These are phyloP conservation scores for Gorsachius goisagi DNA, from an alignment of 2,113 vertebrate genomes.

Conservation along the genomic window DNA sequence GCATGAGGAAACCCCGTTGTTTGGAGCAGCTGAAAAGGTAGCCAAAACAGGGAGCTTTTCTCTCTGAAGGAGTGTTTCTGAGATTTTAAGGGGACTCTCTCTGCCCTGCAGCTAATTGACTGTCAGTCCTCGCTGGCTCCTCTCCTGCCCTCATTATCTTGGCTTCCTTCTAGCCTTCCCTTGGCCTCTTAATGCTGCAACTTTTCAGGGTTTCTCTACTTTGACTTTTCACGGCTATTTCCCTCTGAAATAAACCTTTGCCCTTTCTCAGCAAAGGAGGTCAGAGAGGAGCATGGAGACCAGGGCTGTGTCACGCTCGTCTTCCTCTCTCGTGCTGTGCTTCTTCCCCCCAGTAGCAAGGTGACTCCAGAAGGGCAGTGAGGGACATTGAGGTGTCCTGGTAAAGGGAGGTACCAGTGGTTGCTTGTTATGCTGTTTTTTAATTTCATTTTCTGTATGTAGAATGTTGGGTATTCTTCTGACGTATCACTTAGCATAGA, in stretches of 20 bases:
- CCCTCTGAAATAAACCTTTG: not conserved
- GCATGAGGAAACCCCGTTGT: not conserved
- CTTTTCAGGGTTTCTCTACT: not conserved
- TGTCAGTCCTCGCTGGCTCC: not conserved
- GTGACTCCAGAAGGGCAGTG: not conserved
- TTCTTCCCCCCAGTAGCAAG: not conserved
- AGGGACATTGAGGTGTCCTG: not conserved
- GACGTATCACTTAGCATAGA: not conserved
- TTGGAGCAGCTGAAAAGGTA: not conserved
- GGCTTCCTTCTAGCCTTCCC: not conserved
- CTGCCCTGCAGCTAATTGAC: not conserved
- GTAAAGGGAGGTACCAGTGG: rapidly evolving
- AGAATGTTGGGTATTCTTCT: not conserved
- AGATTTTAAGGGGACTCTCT: not conserved
- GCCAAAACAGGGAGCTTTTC: not conserved
- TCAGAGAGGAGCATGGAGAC: not conserved
- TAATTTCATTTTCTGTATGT: not conserved
- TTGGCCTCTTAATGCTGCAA: not conserved
- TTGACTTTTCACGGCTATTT: not conserved
- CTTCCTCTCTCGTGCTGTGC: rapidly evolving
- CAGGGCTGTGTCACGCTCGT: not conserved
- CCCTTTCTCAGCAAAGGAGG: too few species aligned
- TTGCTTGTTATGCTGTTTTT: not conserved
- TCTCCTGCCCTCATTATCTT: not conserved
- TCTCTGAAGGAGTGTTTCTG: not conserved